A percentile compares a stretch with the other conserved stretches of the same genome.
Conservation (phyloP, 2,113 vertebrate genomes). For the Peromyscus maniculatus region DNA sequence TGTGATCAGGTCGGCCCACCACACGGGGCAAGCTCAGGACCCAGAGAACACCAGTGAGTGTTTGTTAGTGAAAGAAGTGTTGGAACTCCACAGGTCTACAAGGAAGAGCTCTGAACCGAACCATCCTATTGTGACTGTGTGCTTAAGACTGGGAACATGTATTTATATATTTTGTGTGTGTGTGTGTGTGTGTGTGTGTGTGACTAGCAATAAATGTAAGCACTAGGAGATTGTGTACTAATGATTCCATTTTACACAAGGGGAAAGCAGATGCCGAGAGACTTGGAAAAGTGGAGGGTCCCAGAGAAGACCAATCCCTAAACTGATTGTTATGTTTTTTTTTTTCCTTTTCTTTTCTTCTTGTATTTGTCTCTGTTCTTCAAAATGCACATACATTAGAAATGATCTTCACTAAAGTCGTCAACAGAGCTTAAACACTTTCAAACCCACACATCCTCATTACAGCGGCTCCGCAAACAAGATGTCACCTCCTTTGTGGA, state of each 20-base stretch:
- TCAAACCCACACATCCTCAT: not conserved
- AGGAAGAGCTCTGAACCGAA: not conserved
- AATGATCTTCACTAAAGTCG: not conserved
- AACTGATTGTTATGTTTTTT: not conserved
- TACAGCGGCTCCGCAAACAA: not conserved
- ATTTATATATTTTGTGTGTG: no score
- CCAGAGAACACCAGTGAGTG: fast-evolving
- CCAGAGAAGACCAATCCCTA: not conserved
- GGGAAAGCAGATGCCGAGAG: not conserved
- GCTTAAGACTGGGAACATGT: slow-evolving; percentile 29
- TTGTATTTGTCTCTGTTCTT: not conserved
- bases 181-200: no score
- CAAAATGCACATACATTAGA: not conserved
- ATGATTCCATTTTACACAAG: not conserved
- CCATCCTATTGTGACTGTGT: not conserved
- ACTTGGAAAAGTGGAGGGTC: not conserved
- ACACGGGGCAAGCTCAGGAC: not conserved
- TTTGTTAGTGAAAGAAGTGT: not conserved
- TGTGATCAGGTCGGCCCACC: not conserved
- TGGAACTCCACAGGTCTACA: not conserved
- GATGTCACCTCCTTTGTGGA: slow-evolving; percentile 20
- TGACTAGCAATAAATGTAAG: slow-evolving; percentile 15
- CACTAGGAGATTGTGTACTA: not conserved
- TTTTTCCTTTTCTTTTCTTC: not conserved
- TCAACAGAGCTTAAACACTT: not conserved